These are phyloP conservation scores for Limenitis camilla DNA, from an alignment of 2,888 invertebrate genomes.

Conservation along the genomic window DNA sequence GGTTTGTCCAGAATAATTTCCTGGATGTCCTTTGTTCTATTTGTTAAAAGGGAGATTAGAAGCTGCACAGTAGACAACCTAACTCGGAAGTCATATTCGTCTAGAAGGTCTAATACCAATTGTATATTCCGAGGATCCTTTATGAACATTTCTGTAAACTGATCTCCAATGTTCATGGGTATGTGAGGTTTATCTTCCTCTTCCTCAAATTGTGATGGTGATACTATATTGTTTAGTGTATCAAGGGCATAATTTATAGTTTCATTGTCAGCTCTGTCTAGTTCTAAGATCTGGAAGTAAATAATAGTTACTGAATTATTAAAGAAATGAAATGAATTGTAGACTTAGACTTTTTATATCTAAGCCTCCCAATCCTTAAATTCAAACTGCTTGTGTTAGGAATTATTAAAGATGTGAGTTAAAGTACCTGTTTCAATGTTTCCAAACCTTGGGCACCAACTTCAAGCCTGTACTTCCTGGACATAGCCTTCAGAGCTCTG, in stretches of 20 bases:
- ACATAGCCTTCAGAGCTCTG: constrained; percentile 92
- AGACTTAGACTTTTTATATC: neutral
- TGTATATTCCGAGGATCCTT: constrained; percentile 90
- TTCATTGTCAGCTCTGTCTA: constrained; percentile 92
- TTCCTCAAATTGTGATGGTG: constrained; percentile 85
- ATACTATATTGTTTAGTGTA: constrained; percentile 92
- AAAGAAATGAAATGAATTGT: neutral
- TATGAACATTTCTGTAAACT: constrained; percentile 98
- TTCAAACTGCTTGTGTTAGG: too few relatives aligned
- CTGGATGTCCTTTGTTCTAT: constrained; percentile 90
- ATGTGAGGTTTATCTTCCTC: constrained; percentile 81
- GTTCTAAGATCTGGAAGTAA: constrained; percentile 81
- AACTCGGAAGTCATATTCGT: constrained; percentile 96
- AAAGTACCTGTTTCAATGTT: constrained; percentile 77
- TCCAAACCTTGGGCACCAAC: constrained; percentile 96
- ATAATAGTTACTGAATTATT: neutral
- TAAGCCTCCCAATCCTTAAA: too few relatives aligned
- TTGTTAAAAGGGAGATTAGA: constrained; percentile 88
- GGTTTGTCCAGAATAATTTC: constrained; percentile 91
- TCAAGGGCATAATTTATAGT: constrained; percentile 94
- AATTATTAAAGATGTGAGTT: too few relatives aligned
- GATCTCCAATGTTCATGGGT: constrained; percentile 86
- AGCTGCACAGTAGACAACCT: constrained; percentile 92
- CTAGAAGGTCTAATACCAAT: constrained; percentile 86
- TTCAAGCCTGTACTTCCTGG: constrained; percentile 93